These are phyloP conservation scores for Panagrolaimus sp. DNA, from an alignment of 1,140 invertebrate species.

Conservation along the genomic window DNA sequence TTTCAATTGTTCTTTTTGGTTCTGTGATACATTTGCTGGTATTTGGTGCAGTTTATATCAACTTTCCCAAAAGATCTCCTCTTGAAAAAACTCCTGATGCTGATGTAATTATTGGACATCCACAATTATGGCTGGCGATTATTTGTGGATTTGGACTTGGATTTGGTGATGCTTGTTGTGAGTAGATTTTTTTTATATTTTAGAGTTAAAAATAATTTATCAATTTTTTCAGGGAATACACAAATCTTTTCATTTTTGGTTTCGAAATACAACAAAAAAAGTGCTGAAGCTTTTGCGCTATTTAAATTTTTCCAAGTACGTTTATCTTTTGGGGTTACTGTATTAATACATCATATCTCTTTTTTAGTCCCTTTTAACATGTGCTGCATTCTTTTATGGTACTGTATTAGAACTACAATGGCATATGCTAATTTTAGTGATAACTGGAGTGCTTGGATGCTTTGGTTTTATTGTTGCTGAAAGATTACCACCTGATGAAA, in stretches of 20 bases:
- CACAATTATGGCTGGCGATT: conserved; percentile 69
- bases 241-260: conserved; percentile 80
- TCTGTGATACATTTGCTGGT: conserved; percentile 73
- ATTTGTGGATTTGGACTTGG: conserved; percentile 82
- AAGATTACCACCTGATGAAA: not conserved
- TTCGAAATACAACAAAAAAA: conserved; percentile 75
- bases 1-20: conserved; percentile 78
- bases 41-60: conserved; percentile 78
- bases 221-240: not conserved
- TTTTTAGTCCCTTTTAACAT: conserved; percentile 71
- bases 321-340: not conserved
- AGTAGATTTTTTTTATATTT: too few species aligned
- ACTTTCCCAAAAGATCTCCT: conserved; percentile 74
- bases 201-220: too few species aligned
- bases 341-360: not conserved
- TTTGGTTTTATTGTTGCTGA: conserved; percentile 20
- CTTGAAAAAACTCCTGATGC: conserved; percentile 65
- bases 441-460: conserved; percentile 11
- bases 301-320: conserved; percentile 84
- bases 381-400: conserved; percentile 81
- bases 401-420: conserved; percentile 69
- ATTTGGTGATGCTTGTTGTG: conserved; percentile 65
- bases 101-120: conserved; percentile 46
- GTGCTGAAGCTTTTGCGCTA: conserved; percentile 83
- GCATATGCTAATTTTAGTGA: conserved; percentile 68